These are phyloP conservation scores for Abramis brama DNA, from an alignment of 2,113 vertebrate genomes.

Conservation along the genomic window DNA sequence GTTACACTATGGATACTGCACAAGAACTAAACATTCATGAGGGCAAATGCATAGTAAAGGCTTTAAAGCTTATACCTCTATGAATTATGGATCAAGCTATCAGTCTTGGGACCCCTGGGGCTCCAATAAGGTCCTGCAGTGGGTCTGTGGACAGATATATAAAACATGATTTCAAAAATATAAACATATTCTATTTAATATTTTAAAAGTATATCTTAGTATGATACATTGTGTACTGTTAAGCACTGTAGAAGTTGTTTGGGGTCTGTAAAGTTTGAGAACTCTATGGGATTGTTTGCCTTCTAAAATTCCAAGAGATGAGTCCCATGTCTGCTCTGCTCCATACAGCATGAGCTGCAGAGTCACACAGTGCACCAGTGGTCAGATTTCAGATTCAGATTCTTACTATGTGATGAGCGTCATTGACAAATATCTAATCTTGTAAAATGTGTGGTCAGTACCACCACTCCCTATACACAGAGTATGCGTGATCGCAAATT, in stretches of 20 bases:
- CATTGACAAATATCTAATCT: too few relatives aligned
- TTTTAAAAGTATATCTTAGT: not conserved
- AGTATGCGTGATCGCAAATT: too few relatives aligned
- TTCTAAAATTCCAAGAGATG: not conserved
- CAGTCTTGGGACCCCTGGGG: not conserved
- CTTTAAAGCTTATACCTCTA: not conserved
- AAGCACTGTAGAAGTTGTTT: not conserved
- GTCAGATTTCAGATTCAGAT: too few relatives aligned
- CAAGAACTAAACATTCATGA: not conserved
- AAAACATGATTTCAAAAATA: not conserved
- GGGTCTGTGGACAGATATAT: not conserved
- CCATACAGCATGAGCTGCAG: too few relatives aligned
- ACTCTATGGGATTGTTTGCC: not conserved
- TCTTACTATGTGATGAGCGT: too few relatives aligned
- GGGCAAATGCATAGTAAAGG: not conserved
- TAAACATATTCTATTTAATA: not conserved
- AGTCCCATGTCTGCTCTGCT: too few relatives aligned
- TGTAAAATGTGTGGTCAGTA: too few relatives aligned
- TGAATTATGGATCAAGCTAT: not conserved
- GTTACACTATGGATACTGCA: conserved; percentile 11
- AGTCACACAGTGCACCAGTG: too few relatives aligned
- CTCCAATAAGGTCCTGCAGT: not conserved
- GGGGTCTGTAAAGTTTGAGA: not conserved
- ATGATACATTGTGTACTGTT: not conserved
- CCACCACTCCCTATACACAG: too few relatives aligned